Percentiles rank a stretch among this genome's conserved stretches.
Conservation (phyloP, 2,113 vertebrate genomes). For the Dicerorhinus sumatrensis region DNA sequence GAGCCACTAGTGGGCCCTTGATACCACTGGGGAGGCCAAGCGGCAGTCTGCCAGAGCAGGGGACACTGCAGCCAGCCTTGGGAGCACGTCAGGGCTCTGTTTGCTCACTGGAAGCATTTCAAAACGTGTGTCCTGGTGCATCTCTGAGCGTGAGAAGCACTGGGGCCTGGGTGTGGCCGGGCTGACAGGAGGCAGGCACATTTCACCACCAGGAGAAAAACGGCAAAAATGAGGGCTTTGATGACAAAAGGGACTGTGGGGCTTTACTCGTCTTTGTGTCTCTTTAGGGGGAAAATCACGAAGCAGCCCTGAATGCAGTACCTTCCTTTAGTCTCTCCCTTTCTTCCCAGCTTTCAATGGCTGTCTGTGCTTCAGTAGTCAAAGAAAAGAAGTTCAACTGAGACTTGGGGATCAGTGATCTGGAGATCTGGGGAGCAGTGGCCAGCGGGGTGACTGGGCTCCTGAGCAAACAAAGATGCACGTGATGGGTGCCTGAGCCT, state of each 20-base stretch:
- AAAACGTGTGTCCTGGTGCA: fast-evolving
- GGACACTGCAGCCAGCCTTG: neutral
- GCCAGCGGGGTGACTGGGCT: too few species aligned
- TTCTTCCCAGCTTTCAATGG: neutral
- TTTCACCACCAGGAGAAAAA: neutral
- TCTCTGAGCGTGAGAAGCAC: neutral
- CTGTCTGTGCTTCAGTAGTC: neutral
- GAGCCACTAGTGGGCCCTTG: neutral
- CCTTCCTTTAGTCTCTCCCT: neutral
- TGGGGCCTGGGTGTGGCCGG: neutral
- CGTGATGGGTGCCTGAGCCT: neutral
- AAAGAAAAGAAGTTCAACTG: neutral
- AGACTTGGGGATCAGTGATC: neutral
- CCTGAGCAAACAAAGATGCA: neutral
- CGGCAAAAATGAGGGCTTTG: neutral
- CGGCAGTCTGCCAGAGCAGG: neutral
- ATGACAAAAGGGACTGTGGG: neutral
- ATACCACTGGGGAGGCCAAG: neutral
- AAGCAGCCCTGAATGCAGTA: neutral
- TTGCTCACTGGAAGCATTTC: neutral
- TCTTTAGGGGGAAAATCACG: neutral
- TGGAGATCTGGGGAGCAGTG: too few species aligned
- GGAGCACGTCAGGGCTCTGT: neutral
- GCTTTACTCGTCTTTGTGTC: neutral
- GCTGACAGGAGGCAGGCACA: neutral